Evolutionary conservation across 53 echinoderm and acorn worm species (phyloP), one percentile per base, ranked within the genome.

Genomic region (Mesocentrotus franciscanus): DNA sequence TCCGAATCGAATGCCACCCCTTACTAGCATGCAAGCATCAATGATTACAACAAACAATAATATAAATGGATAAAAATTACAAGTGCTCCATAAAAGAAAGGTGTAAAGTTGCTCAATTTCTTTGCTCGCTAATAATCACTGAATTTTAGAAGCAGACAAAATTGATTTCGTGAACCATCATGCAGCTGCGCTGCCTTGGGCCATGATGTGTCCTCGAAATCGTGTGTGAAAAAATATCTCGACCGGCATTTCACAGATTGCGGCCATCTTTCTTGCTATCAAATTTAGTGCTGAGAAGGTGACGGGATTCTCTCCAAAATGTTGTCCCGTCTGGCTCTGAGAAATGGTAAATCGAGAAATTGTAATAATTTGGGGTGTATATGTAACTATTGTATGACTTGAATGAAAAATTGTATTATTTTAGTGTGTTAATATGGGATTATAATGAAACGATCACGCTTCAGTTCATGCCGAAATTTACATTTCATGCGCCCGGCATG

Each of bases 271-370:
- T 92, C 17, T 33, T 68, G 42, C 71, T 70, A 6, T 8, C 22
- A 10, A 59, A 10, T 18, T 20, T 36, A 14, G 10, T 55, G 10
- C 17, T 1, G 64, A 61, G 60, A 34, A 90, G 5, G 62, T 57
- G 56, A 56, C 89, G 91, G 91, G 60, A 91, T 34, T 22, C 34
- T 61, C 91, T 34, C 62, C 96, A 96, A 71, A 94, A 97, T 97
- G 97, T 92, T 97, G 79, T 96, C 97, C 61, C 94, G 97, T 85
- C 95, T 97, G 57, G 97, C 97, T 71, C 85, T 97, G 61, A 96
- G 94, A 94, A 97, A 97, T 74, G 97, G 97, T 97, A 97, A 94
- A 92, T 35, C 68, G 16, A 78, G 4, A 33, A n/a, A 33, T 78
- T 33, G 32, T 4, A 11, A 34, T 78, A n/a, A 15, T 32, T 4